phyloP scores from a whole-genome alignment of 2,113 vertebrate species.

The Argyrosomus japonicus region DNA sequence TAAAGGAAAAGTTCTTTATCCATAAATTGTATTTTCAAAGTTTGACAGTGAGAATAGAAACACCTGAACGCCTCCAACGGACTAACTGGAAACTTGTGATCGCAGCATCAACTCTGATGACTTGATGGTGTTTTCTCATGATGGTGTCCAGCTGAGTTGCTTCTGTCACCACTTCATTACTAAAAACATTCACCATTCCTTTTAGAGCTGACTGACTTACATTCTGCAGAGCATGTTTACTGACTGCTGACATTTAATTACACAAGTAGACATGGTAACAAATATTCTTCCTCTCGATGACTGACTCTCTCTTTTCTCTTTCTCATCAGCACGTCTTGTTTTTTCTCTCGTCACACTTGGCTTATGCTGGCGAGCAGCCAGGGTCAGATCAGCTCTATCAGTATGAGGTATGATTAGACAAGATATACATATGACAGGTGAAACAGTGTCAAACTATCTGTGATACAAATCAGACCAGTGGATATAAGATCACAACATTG shows the following conservation, averaged over 20 bases:
- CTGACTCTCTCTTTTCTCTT: not conserved
- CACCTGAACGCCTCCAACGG: too few relatives aligned
- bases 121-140: not conserved
- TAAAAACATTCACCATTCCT: not conserved
- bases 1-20: not conserved
- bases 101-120: not conserved
- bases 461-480: not conserved
- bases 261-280: conserved; percentile 15
- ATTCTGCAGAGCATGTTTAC: conserved; percentile 32
- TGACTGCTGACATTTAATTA: conserved; percentile 46
- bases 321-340: too few relatives aligned
- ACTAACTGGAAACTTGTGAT: not conserved
- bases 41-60: too few relatives aligned
- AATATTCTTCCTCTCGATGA: not conserved
- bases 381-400: too few relatives aligned
- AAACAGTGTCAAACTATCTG: not conserved
- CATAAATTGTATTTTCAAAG: not conserved
- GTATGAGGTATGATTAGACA: not conserved
- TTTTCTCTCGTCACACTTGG: too few relatives aligned
- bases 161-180: conserved; percentile 13
- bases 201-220: conserved; percentile 21
- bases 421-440: not conserved
- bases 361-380: too few relatives aligned
- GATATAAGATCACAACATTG: not conserved
- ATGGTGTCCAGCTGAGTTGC: not conserved